Percentiles rank a stretch among this genome's conserved stretches.
phyloP scores from a whole-genome alignment of 2,113 vertebrate species.

The Bubo blakistoni region DNA sequence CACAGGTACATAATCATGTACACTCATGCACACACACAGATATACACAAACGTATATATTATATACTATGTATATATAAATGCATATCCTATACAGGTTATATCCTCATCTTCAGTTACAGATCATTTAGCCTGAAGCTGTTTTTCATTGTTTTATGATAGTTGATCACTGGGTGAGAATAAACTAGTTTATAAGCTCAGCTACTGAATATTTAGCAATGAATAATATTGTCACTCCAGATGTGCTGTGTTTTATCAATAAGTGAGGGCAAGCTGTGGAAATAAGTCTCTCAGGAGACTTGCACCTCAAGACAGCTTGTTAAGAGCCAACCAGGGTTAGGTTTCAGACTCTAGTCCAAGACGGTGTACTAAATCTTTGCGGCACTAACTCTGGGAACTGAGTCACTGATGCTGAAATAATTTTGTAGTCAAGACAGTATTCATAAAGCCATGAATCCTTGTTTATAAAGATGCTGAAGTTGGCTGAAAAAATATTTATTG shows the following conservation, averaged over 20 bases:
- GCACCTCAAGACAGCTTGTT: not conserved
- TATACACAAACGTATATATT: fast-evolving
- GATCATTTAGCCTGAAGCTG: not conserved
- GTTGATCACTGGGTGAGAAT: not conserved
- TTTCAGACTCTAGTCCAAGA: not conserved
- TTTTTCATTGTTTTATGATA: not conserved
- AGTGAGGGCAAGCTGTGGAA: not conserved
- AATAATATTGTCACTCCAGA: not conserved
- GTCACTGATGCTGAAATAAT: not conserved
- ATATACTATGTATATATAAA: not conserved
- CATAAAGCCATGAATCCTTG: not conserved
- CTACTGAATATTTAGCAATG: not conserved
- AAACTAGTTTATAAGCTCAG: not conserved
- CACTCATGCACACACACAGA: not conserved
- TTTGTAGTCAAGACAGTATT: not conserved
- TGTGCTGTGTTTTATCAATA: not conserved
- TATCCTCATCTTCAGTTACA: not conserved
- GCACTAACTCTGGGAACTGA: not conserved
- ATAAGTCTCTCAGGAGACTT: not conserved
- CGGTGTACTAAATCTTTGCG: not conserved
- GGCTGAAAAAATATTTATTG: not conserved
- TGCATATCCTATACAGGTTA: not conserved
- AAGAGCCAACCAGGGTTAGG: not conserved
- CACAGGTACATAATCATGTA: not conserved
- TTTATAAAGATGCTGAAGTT: not conserved